phyloP scores from a whole-genome alignment of 64 coral and sea anemone species.

The Orbicella faveolata region DNA sequence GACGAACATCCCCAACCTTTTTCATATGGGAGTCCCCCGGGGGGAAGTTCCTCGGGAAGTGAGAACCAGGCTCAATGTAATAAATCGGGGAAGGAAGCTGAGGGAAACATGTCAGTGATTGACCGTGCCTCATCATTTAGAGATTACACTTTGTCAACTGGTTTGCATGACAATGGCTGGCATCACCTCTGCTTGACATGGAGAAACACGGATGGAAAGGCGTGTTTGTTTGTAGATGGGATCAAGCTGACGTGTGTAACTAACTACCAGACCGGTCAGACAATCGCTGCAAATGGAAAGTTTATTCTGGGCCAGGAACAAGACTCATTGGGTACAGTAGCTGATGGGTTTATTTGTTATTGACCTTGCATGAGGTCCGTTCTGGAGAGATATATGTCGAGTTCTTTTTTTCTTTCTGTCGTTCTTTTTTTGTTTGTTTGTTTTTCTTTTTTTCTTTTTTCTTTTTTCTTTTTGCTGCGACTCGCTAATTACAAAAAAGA shows the following conservation, averaged over 20 bases:
- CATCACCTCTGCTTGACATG: slow-evolving; percentile 3
- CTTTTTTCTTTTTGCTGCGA: no score
- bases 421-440: no score
- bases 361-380: no score
- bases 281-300: slow-evolving; percentile 7
- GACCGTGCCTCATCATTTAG: background rate
- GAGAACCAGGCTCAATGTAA: no score
- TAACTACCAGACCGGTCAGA: background rate
- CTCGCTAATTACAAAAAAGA: no score
- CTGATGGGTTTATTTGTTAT: background rate
- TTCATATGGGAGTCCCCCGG: background rate
- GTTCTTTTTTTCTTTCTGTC: no score
- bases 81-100: no score
- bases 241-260: background rate
- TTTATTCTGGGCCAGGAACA: slow-evolving; percentile 39
- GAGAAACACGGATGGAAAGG: background rate
- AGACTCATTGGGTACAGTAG: background rate
- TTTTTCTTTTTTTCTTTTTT: no score
- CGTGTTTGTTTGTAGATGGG: background rate
- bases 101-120: background rate
- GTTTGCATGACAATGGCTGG: slow-evolving; percentile 2
- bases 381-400: no score
- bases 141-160: background rate
- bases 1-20: no score
- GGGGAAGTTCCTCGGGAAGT: no score